Evolutionary conservation across 2,113 vertebrate genomes (phyloP).

Genomic region (Eleginops maclovinus): DNA sequence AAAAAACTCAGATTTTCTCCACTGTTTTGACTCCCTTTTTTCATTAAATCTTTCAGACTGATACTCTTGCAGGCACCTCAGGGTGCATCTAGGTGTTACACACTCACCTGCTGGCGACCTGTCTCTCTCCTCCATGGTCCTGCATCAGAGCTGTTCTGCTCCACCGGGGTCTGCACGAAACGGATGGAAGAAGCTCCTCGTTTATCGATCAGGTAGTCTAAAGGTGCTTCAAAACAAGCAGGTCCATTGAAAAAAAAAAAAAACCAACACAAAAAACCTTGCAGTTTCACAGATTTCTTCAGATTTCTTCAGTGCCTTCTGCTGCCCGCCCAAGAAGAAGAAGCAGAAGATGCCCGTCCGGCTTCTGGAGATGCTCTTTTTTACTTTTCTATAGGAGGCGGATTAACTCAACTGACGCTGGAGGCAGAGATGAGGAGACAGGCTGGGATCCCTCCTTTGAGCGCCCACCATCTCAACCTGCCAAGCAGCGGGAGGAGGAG

Average conservation of each 20-base stretch:
- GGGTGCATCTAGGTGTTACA: conserved; percentile 47
- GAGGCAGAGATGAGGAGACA: conserved; percentile 48
- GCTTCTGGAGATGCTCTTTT: conserved; percentile 35
- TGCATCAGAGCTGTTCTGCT: conserved; percentile 76
- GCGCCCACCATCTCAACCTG: conserved; percentile 71
- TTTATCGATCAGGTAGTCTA: conserved; percentile 1
- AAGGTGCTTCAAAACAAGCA: background rate
- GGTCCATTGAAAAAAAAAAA: background rate
- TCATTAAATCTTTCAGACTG: background rate
- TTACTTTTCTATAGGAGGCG: conserved; percentile 46
- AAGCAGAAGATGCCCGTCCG: conserved; percentile 9
- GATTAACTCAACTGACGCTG: conserved; percentile 46
- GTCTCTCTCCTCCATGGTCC: conserved; percentile 85
- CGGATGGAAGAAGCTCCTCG: conserved; percentile 17
- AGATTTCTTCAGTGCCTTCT: conserved; percentile 13
- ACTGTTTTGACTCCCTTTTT: background rate
- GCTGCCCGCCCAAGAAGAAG: conserved; percentile 14
- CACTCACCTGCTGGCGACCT: conserved; percentile 83
- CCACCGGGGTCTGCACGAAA: conserved; percentile 3
- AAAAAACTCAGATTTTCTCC: background rate
- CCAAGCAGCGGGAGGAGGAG: conserved; percentile 45
- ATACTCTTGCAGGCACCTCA: conserved; percentile 36
- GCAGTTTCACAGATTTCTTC: background rate
- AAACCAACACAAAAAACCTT: background rate
- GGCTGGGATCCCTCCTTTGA: conserved; percentile 62